These are phyloP conservation scores for Globia sparganii DNA, from an alignment of 2,888 invertebrate species.

Conservation along the genomic window DNA sequence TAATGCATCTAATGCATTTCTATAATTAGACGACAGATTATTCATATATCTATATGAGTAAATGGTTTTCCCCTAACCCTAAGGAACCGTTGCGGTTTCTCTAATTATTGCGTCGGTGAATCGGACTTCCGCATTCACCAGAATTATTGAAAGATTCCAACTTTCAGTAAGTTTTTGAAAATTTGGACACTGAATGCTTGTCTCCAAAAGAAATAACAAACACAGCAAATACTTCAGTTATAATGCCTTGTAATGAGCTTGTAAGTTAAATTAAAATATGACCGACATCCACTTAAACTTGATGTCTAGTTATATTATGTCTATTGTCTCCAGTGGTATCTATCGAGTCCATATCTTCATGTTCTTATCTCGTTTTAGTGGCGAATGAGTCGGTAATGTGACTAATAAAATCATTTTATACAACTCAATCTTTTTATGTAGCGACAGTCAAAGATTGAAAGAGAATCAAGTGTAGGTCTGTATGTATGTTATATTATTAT, in stretches of 20 bases:
- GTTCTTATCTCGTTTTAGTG: constrained; percentile 21
- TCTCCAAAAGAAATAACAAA: background rate
- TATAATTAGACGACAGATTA: constrained; percentile 5
- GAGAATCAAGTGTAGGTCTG: background rate
- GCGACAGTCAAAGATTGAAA: background rate
- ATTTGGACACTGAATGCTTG: background rate
- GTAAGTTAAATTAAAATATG: background rate
- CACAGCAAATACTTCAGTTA: background rate
- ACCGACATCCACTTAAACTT: background rate
- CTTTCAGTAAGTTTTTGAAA: background rate
- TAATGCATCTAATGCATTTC: background rate
- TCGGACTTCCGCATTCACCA: background rate
- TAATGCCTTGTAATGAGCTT: background rate
- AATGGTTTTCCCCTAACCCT: constrained; percentile 36
- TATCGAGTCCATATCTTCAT: background rate
- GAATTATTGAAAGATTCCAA: background rate
- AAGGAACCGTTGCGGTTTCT: constrained; percentile 3
- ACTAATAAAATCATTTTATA: background rate
- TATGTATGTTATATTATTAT: background rate
- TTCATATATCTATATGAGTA: background rate
- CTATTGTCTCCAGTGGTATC: constrained; percentile 2
- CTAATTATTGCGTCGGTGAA: constrained; percentile 3
- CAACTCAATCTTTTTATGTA: background rate
- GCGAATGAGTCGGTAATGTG: background rate
- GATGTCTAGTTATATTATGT: background rate